Evolutionary conservation across 2,888 invertebrate genomes (phyloP), one percentile per base, ranked within the genome.

Genomic region (Rhamnusium bicolor): DNA sequence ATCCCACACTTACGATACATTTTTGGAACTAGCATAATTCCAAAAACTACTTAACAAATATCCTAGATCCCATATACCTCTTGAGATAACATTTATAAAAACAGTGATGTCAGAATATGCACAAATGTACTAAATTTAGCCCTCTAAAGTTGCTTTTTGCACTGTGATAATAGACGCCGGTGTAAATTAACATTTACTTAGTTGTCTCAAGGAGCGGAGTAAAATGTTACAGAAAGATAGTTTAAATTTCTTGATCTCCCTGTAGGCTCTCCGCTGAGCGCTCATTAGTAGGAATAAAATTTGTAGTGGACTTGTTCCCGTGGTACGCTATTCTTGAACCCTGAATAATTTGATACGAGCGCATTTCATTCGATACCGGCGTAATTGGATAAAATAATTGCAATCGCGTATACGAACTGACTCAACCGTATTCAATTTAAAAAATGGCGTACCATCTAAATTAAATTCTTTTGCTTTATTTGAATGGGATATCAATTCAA

Each of bases 311-410:
- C 76, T 81, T 67, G 67, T 67, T 67, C 69, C 40, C 56, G 46
- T 46, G 40, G 73, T 69, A 79, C 78, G 80, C 80, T 78, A 81
- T 83, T 83, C 82, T 84, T 83, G 84, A 82, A 84, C 80, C 78
- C 80, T 80, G 82, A 84, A 85, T 84, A 83, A 82, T 84, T 81
- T 81, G 83, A 84, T 82, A 81, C 80, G 68, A 73, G 47, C 79
- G 82, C 80, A 82, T 83, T 82, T 82, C 82, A 83, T 82, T 80
- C 82, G 83, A 84, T 83, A 81, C 84, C 82, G 69, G 72, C 76
- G 83, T 85, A 85, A 85, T 85, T 85, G 84, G 85, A 85, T 84
- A 84, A 84, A 85, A 85, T 85, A 85, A 85, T 85, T 83, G 83
- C 83, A 81, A 81, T 76, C 76, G 79, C 76, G 79, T 82, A 78